Evolutionary conservation across 30 jellyfish, hydroid and myxozoan genomes (phyloP).

Genomic region (Sanderia malayensis): DNA sequence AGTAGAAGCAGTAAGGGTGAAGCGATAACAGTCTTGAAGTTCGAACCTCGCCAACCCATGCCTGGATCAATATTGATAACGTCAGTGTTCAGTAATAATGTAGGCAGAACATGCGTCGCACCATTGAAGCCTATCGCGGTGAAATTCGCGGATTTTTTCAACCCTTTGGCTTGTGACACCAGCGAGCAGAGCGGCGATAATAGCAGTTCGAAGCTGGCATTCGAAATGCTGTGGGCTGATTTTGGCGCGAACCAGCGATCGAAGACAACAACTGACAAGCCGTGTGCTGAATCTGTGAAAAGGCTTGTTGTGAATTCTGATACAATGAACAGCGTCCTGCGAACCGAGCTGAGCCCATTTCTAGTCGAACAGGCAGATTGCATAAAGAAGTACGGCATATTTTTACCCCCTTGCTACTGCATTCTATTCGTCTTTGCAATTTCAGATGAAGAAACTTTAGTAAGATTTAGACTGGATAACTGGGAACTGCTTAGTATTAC

Average conservation of each 20-base stretch:
- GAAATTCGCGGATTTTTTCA: conserved; percentile 31
- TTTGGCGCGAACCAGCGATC: conserved; percentile 18
- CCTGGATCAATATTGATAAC: conserved; percentile 15
- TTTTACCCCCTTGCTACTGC: conserved; percentile 49
- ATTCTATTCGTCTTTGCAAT: conserved; percentile 26
- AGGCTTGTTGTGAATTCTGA: conserved; percentile 13
- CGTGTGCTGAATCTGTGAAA: conserved; percentile 34
- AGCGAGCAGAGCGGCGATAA: neutral
- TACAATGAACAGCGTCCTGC: conserved; percentile 8
- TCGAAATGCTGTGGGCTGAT: conserved; percentile 33
- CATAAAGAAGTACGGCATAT: conserved; percentile 24
- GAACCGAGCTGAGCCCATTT: conserved; percentile 7
- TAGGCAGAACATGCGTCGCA: conserved; percentile 47
- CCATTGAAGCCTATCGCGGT: conserved; percentile 29
- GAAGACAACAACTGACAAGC: neutral
- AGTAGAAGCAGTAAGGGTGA: neutral
- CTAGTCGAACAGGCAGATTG: conserved; percentile 1
- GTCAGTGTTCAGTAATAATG: conserved; percentile 36
- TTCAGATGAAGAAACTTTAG: conserved; percentile 31
- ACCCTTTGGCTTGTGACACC: conserved; percentile 20
- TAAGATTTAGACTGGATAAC: conserved; percentile 56
- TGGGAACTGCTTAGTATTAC: conserved; percentile 52
- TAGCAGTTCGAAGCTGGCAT: neutral
- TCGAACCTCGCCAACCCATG: conserved; percentile 15
- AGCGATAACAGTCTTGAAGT: neutral